Base-by-base conservation (phyloP, 2,797 vertebrate genomes). In the Enteromius viviparus region DNA sequence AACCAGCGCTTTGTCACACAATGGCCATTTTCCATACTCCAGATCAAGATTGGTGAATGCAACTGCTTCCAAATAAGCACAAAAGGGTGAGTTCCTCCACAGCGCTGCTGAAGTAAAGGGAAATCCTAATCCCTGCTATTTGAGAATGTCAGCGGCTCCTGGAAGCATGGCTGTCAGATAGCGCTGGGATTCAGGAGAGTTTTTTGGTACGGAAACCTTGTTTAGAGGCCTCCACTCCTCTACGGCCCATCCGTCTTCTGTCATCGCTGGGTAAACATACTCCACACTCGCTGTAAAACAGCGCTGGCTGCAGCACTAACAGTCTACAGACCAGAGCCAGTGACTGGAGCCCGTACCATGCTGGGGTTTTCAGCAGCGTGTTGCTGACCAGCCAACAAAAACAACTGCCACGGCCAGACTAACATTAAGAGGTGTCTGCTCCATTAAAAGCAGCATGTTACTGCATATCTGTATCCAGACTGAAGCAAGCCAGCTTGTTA, bases 91-190 rank as follows among this genome's bases (percentile, higher is more conserved):
- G 88, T 90, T 91, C 87, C 53, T 84, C 85, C 85, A 71, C 53
- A 17, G 29, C 79, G 81, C 89, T 92, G 85, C 91, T 89, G 86
- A 87, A 88, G 62, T 42, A 85, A 85, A 87, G 72, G 53, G 80
- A 84, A 89, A 87, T 85, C 85, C 85, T 89, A 89, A 92, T 91
- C 90, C 89, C 85, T 82, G 89, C 86, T 92, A 90, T 92, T 86
- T 87, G 87, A 92, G 89, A 94, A 92, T 89, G 89, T 91, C 90
- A 91, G 84, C 45, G 89, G 84, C 88, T 89, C 86, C 87, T 83
- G 87, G 32, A 80, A 89, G 91, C 85, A 86, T 86, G 32, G 82
- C 88, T 89, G 91, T 92, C 89, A 86, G 90, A 83, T 89, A 91
- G 85, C 87, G 80, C 80, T 78, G 2, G 45, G 83, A 80, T 90